These are phyloP conservation scores for Macaca fascicularis DNA, from an alignment of 2,113 vertebrate genomes.

Conservation along the genomic window T2T-MFA8v1.1 NC_088385.1:82911501-82912000, in stretches of 20 bases:
- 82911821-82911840: not conserved
- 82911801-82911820: not conserved
- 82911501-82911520: not conserved
- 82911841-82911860: not conserved
- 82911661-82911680: not conserved
- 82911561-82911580: not conserved
- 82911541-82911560: not conserved
- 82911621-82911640: not conserved
- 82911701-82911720: constrained; percentile 40
- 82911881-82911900: not conserved
- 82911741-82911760: not conserved
- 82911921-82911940: not conserved
- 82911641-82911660: not conserved
- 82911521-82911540: not conserved
- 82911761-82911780: not conserved
- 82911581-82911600: not conserved
- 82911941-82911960: not conserved
- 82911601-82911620: not conserved
- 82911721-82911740: constrained; percentile 5
- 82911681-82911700: constrained; percentile 8
- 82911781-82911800: not conserved
- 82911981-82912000: not conserved
- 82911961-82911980: not conserved
- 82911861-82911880: not conserved
- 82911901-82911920: not conserved